Conservation (phyloP, 1,140 invertebrate genomes). For the Galendromus occidentalis region DNA sequence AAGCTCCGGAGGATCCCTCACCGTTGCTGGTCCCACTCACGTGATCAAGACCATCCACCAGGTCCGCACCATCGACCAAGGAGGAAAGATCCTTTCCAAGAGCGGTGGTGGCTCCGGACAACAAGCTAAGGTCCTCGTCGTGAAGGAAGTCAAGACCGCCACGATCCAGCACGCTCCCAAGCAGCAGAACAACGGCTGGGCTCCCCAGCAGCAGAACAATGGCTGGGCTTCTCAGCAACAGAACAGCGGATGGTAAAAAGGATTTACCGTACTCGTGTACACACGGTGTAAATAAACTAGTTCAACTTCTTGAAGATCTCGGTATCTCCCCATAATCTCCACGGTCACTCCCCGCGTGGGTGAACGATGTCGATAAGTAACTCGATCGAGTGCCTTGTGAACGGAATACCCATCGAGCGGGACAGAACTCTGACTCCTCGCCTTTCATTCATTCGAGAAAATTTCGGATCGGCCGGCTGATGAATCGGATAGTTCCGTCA, state of each 20-base stretch:
- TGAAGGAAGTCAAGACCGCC: not conserved
- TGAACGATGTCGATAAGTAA: too few relatives aligned
- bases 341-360: too few relatives aligned
- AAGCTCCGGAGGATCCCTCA: constrained; percentile 3
- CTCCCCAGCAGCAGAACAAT: not conserved
- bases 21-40: not conserved
- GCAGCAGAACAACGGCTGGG: not conserved
- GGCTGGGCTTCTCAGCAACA: not conserved
- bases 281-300: too few relatives aligned
- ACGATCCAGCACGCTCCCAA: not conserved
- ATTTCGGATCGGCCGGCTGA: too few relatives aligned
- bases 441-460: too few relatives aligned
- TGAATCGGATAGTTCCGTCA: too few relatives aligned
- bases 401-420: too few relatives aligned
- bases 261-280: too few relatives aligned
- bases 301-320: too few relatives aligned
- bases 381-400: too few relatives aligned
- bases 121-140: constrained; percentile 6
- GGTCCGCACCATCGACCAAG: constrained; percentile 5
- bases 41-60: constrained; percentile 1
- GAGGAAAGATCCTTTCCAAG: constrained; percentile 2
- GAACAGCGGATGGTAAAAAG: not conserved
- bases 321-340: too few relatives aligned
- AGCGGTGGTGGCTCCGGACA: not conserved
- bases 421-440: too few relatives aligned